Base-by-base conservation (phyloP, 2,888 invertebrate species). In the Melieria picta region DNA sequence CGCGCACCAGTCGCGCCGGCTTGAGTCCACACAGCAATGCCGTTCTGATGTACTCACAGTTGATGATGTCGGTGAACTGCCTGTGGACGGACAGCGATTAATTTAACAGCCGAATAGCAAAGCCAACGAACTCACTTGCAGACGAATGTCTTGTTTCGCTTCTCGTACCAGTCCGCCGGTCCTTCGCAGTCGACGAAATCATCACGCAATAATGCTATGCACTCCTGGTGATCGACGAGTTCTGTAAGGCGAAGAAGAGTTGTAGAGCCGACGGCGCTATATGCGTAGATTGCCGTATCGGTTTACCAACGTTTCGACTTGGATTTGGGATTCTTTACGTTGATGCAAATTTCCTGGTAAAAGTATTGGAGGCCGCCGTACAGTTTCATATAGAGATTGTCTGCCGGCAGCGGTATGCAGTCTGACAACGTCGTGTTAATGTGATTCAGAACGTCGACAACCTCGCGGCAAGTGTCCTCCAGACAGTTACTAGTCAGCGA, bases 101-200 rank as follows among this genome's bases (percentile, higher is more conserved):
- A 30, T 30, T 30, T 2, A 30, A 30, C 2, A 30, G 30, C 30
- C 30, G 30, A 62, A 62, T 11, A 62, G n/a, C 11, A 7, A 46
- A 52, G 9, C 5, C 13, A 11, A 45, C 11, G n/a, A 30, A 77
- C 78, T 76, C 74, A 88, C 87, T 84, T 83, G 82, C 90, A 90
- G 46, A 88, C 83, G 69, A 83, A 80, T n/a, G 79, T 77, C 52
- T 82, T 76, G 70, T 88, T 87, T 42, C 80, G 77, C 65, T 86
- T 85, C 80, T 90, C 89, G 74, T 86, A 88, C 90, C 90, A 90
- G 80, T 90, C 90, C 3, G 89, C 85, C 5, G 88, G 84, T 0
- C 89, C 90, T 75, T 86, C 87, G 75, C 90, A 90, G 74, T 88
- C 87, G 62, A 88, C 86, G 77, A 88, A 88, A 74, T 90, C 89